A percentile compares a stretch with the other conserved stretches of the same genome.
These are phyloP conservation scores for Heliconius himera DNA, from an alignment of 1,140 invertebrate genomes.

Conservation along the genomic window DNA sequence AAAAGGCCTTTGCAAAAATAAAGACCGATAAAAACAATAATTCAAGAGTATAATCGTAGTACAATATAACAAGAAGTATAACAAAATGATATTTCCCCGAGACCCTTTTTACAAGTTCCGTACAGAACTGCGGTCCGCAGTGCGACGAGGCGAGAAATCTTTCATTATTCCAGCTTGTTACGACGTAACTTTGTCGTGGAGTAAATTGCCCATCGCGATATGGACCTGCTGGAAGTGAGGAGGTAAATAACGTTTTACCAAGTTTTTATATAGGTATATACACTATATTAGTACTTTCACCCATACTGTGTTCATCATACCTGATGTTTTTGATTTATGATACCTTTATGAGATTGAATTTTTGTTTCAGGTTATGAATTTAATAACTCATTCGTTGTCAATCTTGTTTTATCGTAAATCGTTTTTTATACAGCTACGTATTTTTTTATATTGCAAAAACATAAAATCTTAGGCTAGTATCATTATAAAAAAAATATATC, in stretches of 20 bases:
- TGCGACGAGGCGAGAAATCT: slow-evolving; percentile 22
- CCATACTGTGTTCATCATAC: too few species aligned
- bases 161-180: slow-evolving; percentile 25
- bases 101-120: slow-evolving; percentile 1
- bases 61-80: slow-evolving; percentile 10
- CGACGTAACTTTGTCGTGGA: slow-evolving; percentile 21
- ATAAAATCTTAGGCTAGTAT: too few species aligned
- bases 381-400: not conserved
- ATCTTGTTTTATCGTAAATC: not conserved
- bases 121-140: slow-evolving; percentile 17
- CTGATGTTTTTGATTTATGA: too few species aligned
- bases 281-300: not conserved
- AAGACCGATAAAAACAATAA: not conserved
- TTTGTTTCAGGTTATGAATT: not conserved
- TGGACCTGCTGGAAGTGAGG: slow-evolving; percentile 9
- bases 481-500: too few species aligned
- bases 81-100: not conserved
- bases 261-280: not conserved
- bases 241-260: slow-evolving; percentile 11
- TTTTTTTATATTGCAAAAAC: too few species aligned
- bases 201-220: slow-evolving; percentile 24
- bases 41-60: not conserved
- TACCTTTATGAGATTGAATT: too few species aligned
- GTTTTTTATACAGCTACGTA: not conserved
- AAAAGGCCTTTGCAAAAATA: not conserved